Evolutionary conservation across 53 echinoderm and acorn worm genomes (phyloP), one percentile per base, ranked within the genome.

Genomic region (Antedon mediterranea): DNA sequence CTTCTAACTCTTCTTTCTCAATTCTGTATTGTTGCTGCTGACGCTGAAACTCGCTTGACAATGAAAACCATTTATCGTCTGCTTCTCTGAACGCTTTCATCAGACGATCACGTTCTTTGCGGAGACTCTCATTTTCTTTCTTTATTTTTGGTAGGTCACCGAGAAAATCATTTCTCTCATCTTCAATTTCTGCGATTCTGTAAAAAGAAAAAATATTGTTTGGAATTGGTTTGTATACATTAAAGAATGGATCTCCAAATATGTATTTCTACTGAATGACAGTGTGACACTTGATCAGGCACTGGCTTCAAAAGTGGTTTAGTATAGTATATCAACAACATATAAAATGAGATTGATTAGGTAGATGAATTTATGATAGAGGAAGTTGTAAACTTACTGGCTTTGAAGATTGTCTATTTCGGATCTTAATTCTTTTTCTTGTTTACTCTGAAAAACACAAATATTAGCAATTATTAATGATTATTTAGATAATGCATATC

Each of bases 51-150:
- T 97, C 89, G 28, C 87, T 74, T 0, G 97, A 92, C 34, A 97
- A 71, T 3, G 91, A 85, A 71, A 89, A 80, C 91, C 91, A 91
- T 70, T 88, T 91, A 70, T 91, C 87, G 72, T 97, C 97, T 28
- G 86, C 84, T 32, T 92, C 97, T 43, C 80, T 84, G 3, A 95
- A 83, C 71, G 92, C 86, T 18, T 82, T 72, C 83, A 89, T 86
- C 33, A 97, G 74, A 43, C 79, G 87, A 30, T 84, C 78, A 34
- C 86, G 86, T 44, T 97, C 83, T 90, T 92, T 83, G 26, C 26
- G 41, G 34, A 81, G 81, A 23, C 85, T 81, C 18, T 89, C 85
- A 20, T 88, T 73, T 42, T 89, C 85, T 78, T 84, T 74, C 74
- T 89, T 95, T 43, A 91, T 76, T 30, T 86, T 83, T 29, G 81